These are phyloP conservation scores for Orthosia cruda DNA, from an alignment of 2,888 invertebrate genomes.

Conservation along the genomic window DNA sequence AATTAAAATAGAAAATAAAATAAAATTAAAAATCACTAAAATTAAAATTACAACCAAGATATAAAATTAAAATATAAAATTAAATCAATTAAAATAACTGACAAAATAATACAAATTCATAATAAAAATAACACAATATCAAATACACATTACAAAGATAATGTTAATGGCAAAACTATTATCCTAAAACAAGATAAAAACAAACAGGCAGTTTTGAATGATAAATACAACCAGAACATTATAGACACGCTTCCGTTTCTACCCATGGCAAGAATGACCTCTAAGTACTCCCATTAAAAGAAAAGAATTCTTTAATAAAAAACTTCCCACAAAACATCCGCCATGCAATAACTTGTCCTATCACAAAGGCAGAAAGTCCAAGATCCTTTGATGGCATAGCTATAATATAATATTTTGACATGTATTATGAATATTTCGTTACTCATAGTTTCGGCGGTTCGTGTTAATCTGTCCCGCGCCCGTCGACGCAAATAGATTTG, in stretches of 20 bases:
- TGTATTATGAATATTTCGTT: conserved; percentile 70
- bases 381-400: background rate
- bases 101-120: too few relatives aligned
- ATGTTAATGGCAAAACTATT: background rate
- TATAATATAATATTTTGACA: conserved; percentile 58
- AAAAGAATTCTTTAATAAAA: conserved; percentile 52
- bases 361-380: background rate
- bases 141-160: too few relatives aligned
- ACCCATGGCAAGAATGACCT: conserved; percentile 44
- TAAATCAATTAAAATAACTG: too few relatives aligned
- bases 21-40: too few relatives aligned
- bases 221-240: conserved; percentile 29
- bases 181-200: conserved; percentile 3
- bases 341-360: conserved; percentile 29
- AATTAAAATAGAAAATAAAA: too few relatives aligned
- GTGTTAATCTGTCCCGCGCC: conserved; percentile 63
- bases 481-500: conserved; percentile 62
- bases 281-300: conserved; percentile 47
- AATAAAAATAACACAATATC: too few relatives aligned
- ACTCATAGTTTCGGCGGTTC: conserved; percentile 60
- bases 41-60: too few relatives aligned
- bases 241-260: conserved; percentile 24
- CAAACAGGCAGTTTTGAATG: background rate
- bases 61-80: too few relatives aligned
- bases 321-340: conserved; percentile 26